Percentiles rank a stretch among this genome's conserved stretches.
These are phyloP conservation scores for Malurus alboscapulatus DNA, from an alignment of 2,113 vertebrate species.

Conservation along the genomic window DNA sequence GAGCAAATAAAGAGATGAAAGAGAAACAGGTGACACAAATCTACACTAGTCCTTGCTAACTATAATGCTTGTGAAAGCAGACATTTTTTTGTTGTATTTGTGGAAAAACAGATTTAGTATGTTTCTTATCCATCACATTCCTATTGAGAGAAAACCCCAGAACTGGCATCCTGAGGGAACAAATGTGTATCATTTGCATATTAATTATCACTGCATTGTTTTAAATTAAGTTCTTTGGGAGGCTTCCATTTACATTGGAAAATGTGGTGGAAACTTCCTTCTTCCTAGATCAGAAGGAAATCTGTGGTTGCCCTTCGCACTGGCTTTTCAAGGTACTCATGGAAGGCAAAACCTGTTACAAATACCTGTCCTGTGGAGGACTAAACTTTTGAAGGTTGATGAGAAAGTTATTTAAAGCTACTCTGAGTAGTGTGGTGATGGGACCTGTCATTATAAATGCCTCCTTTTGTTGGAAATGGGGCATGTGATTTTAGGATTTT, in stretches of 20 bases:
- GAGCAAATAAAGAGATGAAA: not conserved
- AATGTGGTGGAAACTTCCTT: not conserved
- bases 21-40: not conserved
- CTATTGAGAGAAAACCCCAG: not conserved
- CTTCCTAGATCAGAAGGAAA: not conserved
- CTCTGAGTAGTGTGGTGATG: not conserved
- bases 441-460: not conserved
- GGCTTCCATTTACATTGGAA: not conserved
- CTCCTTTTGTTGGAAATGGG: not conserved
- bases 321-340: not conserved
- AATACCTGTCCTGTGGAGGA: not conserved
- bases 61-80: not conserved
- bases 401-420: not conserved
- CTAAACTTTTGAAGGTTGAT: not conserved
- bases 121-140: not conserved
- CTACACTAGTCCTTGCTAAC: not conserved
- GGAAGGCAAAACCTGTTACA: not conserved
- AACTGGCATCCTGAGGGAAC: not conserved
- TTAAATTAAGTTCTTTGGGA: not conserved
- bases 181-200: not conserved
- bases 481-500: not conserved
- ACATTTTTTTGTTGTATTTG: not conserved
- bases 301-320: not conserved
- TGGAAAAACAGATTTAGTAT: not conserved
- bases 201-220: not conserved